Conservation (phyloP, 2,888 invertebrate species). For the Sarcophaga rosellei region DNA sequence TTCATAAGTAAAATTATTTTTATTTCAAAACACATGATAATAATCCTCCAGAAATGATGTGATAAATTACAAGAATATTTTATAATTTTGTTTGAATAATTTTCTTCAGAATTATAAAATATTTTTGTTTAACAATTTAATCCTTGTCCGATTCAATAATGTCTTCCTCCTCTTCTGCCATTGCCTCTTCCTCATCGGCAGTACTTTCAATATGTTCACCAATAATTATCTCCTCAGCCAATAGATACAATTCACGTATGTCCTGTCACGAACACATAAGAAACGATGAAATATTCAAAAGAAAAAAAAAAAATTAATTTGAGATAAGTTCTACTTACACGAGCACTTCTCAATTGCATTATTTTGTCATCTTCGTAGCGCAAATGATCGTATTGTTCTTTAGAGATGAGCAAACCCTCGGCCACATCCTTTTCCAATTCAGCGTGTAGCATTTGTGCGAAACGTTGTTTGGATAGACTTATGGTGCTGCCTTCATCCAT, state of each 20-base stretch:
- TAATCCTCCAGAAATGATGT: too few relatives aligned
- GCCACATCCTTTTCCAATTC: constrained; percentile 77
- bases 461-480: constrained; percentile 74
- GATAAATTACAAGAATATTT: too few relatives aligned
- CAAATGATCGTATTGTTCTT: constrained; percentile 82
- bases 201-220: constrained; percentile 76
- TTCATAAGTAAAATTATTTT: too few relatives aligned
- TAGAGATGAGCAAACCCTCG: constrained; percentile 82
- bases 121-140: not conserved
- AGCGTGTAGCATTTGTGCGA: constrained; percentile 73
- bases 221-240: constrained; percentile 84
- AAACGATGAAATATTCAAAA: not conserved
- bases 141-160: not conserved
- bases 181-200: constrained; percentile 64
- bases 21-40: too few relatives aligned
- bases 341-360: constrained; percentile 82
- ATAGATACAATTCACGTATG: constrained; percentile 84
- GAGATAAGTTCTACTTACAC: constrained; percentile 81
- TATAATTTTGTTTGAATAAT: too few relatives aligned
- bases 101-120: not conserved
- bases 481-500: constrained; percentile 74
- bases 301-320: too few relatives aligned
- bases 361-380: constrained; percentile 84
- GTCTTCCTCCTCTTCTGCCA: constrained; percentile 67
- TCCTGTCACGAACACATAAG: constrained; percentile 79